Evolutionary conservation across 2,797 vertebrate genomes (phyloP).

Genomic region (Nyctalus aviator): DNA sequence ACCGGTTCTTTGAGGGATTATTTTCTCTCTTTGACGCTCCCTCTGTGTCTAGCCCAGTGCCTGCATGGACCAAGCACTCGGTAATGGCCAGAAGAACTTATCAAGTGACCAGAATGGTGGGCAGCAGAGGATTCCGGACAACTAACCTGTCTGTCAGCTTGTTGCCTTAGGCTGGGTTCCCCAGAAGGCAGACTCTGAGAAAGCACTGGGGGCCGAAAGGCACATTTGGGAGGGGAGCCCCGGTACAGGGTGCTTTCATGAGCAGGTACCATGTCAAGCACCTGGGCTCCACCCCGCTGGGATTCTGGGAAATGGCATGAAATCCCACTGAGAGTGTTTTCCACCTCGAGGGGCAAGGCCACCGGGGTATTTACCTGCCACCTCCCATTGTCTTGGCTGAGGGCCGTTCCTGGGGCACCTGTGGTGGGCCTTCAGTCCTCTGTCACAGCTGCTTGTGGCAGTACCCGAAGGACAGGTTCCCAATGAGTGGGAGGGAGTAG

Average conservation of each 20-base stretch:
- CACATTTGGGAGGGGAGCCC: neutral
- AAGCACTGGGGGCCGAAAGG: neutral
- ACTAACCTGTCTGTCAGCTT: neutral
- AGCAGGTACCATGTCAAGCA: neutral
- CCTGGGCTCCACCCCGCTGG: neutral
- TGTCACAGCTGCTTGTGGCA: neutral
- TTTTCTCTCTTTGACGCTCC: neutral
- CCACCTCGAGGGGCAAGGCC: fast-evolving
- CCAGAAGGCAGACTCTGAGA: neutral
- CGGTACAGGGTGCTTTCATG: fast-evolving
- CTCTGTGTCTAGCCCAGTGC: neutral
- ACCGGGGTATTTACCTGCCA: neutral
- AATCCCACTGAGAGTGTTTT: neutral
- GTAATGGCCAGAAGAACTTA: neutral
- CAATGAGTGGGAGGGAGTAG: fast-evolving
- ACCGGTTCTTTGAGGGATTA: neutral
- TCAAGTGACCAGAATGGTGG: neutral
- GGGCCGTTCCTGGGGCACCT: neutral
- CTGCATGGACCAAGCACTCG: neutral
- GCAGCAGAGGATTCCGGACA: neutral
- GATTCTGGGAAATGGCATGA: neutral
- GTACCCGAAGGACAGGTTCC: neutral
- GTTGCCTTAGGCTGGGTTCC: neutral
- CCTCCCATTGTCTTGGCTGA: neutral
- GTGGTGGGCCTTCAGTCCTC: neutral